Percentiles rank a stretch among this genome's conserved stretches.
These are phyloP conservation scores for Pandemis heparana DNA, from an alignment of 2,888 invertebrate species.

Conservation along the genomic window DNA sequence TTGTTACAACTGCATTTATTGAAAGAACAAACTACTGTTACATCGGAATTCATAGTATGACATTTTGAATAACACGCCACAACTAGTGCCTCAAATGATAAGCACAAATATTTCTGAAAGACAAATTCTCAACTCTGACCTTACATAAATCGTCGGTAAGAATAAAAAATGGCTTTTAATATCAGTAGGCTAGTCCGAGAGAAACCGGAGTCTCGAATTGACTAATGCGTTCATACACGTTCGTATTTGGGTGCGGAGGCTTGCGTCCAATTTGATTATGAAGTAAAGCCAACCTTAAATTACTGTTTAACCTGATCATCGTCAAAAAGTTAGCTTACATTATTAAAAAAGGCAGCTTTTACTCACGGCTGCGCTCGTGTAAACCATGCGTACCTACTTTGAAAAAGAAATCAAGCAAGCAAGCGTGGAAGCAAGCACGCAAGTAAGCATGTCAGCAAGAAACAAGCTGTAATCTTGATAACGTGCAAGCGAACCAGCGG, in stretches of 20 bases:
- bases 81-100: conserved; percentile 13
- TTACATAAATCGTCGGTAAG: conserved; percentile 59
- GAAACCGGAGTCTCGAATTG: conserved; percentile 68
- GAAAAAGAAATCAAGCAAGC: no score
- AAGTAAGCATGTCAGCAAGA: no score
- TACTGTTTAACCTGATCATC: conserved; percentile 1
- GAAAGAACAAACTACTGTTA: conserved; percentile 17
- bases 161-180: conserved; percentile 63
- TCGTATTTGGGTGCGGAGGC: conserved; percentile 46
- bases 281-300: conserved; percentile 12
- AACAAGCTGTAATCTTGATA: no score
- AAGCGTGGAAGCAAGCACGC: no score
- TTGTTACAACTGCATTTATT: neutral
- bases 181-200: conserved; percentile 65
- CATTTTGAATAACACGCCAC: conserved; percentile 31
- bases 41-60: conserved; percentile 24
- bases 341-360: no score
- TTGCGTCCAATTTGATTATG: conserved; percentile 17
- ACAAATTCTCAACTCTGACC: conserved; percentile 72
- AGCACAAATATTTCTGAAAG: conserved; percentile 48
- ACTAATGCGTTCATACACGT: conserved; percentile 73
- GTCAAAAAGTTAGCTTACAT: neutral
- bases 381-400: no score
- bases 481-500: no score
- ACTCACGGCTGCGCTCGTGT: no score